A percentile compares a stretch with the other conserved stretches of the same genome.
Evolutionary conservation across 2,113 vertebrate genomes (phyloP).

Genomic region (Spilogale gracilis): DNA sequence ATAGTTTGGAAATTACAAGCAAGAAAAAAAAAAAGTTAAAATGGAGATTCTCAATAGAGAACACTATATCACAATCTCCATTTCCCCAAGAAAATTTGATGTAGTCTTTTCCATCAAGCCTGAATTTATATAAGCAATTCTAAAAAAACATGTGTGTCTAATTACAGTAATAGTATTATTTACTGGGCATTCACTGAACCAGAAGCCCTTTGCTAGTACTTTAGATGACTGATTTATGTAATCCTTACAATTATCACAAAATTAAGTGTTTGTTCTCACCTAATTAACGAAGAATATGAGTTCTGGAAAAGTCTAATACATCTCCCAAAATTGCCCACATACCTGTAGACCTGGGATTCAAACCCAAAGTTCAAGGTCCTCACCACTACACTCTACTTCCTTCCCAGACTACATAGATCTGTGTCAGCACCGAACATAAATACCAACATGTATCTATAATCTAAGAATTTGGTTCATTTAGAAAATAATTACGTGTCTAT

Average conservation of each 20-base stretch:
- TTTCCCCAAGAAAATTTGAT: not conserved
- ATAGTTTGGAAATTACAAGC: slow-evolving; percentile 19
- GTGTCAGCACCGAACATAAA: slow-evolving; percentile 40
- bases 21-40: not conserved
- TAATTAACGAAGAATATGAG: not conserved
- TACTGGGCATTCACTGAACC: not conserved
- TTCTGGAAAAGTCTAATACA: slow-evolving; percentile 34
- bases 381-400: too few species aligned
- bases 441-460: not conserved
- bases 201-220: not conserved
- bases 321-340: not conserved
- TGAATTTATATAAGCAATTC: not conserved
- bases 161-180: slow-evolving; percentile 32
- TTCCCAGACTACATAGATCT: not conserved
- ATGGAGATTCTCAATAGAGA: not conserved
- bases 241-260: not conserved
- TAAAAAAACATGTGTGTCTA: slow-evolving; percentile 49
- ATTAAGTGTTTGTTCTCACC: not conserved
- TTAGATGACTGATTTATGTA: not conserved
- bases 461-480: slow-evolving; percentile 48
- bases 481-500: slow-evolving; percentile 20
- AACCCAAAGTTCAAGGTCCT: not conserved
- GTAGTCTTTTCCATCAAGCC: not conserved
- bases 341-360: not conserved
- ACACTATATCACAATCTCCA: not conserved